These are phyloP conservation scores for Cepaea hortensis DNA, from an alignment of 2,888 invertebrate genomes.

Conservation along the genomic window DNA sequence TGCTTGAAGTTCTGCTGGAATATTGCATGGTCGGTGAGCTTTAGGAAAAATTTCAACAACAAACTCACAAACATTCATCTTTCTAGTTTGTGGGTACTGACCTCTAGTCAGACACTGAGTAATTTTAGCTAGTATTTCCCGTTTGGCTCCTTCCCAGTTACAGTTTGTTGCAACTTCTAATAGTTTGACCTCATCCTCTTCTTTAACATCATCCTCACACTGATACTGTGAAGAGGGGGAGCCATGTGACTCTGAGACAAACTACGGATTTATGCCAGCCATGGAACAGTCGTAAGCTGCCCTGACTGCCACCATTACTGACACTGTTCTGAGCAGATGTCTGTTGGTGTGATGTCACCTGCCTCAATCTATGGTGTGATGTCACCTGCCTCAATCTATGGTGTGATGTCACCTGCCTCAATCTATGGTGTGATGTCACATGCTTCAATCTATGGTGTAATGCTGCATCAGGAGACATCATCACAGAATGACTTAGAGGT, in stretches of 20 bases:
- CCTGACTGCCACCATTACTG: background rate
- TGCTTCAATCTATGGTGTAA: background rate
- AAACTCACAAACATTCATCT: constrained; percentile 59
- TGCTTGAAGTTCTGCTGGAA: constrained; percentile 63
- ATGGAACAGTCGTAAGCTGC: constrained; percentile 22
- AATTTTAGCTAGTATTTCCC: constrained; percentile 66
- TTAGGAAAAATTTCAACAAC: constrained; percentile 65
- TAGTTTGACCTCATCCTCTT: constrained; percentile 61
- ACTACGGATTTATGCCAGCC: constrained; percentile 69
- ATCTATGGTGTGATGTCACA: background rate
- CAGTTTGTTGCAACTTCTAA: constrained; percentile 72
- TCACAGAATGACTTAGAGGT: background rate
- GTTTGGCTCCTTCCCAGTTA: constrained; percentile 65
- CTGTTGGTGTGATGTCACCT: no score
- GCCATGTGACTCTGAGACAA: constrained; percentile 60
- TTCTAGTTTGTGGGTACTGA: constrained; percentile 57
- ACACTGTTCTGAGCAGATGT: background rate
- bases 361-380: no score
- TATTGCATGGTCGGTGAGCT: constrained; percentile 63
- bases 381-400: no score
- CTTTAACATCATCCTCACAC: constrained; percentile 50
- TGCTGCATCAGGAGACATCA: background rate
- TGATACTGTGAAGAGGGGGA: constrained; percentile 45
- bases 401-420: no score
- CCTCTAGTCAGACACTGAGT: constrained; percentile 61